Evolutionary conservation across 2,888 invertebrate species (phyloP), one percentile per base, ranked within the genome.

Genomic region (Leucania comma): DNA sequence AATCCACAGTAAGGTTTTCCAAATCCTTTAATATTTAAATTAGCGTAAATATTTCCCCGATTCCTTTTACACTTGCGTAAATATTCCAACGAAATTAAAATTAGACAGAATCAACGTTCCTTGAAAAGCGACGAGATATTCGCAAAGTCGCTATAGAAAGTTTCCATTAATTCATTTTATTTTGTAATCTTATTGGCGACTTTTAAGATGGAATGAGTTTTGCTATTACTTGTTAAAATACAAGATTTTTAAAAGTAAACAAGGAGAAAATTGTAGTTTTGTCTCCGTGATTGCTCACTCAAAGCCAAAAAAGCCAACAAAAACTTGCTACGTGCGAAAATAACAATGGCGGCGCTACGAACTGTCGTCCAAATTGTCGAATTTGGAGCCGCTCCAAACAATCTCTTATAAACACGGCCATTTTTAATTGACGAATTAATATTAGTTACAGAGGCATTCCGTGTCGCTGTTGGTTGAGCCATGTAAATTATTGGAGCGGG

Each of bases 401-500:
- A 64, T 67, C 80, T 75, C 80, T 82, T 81, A 75, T 67, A 79
- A 68, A 70, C 71, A 79, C 68, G 29, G 46, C 66, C 63, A 81
- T 85, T 88, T 42, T 88, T 88, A 89, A 89, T 89, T 87, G 87
- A 83, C 81, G 83, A 82, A 82, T 86, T 87, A 84, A 87, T 87
- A 88, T 88, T 87, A 88, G 86, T 88, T 86, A 85, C 82, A 84
- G 72, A 74, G 59, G 73, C 68, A 60, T 71, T 70, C 69, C 72
- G 68, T 85, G 81, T 80, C 87, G 73, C 78, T 80, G 87, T 77
- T 87, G 88, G 87, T 77, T 88, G 89, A 90, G 84, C 90, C 88
- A 88, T 87, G 88, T 85, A 86, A 90, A 81, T 92, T 93, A 95
- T 87, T 93, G 91, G 91, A 90, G 93, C 93, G 94, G 86, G 90